Base-by-base conservation (phyloP, 2,797 vertebrate species). In the Lycodopsis pacificus region DNA sequence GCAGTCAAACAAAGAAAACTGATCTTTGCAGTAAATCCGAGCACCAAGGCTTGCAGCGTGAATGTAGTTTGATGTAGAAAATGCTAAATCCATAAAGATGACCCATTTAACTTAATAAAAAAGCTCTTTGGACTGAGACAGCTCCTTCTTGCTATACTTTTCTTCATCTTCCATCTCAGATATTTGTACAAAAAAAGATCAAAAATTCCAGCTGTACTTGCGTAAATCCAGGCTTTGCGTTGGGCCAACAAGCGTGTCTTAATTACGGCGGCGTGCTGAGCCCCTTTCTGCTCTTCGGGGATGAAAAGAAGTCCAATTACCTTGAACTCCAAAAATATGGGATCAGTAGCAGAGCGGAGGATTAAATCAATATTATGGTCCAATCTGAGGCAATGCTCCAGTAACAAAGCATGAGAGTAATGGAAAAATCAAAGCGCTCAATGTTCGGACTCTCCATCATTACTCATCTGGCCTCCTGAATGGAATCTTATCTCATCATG, bases 381-480 rank as follows among this genome's bases (percentile, higher is more conserved):
- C 81, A 86, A 82, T 91, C 68, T 82, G 65, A 84, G 71, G 86
- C 86, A 89, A 83, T 81, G 84, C 71, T 81, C 77, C 77, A 81
- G 83, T 86, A 88, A 90, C 88, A 94, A 92, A 89, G 86, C 80
- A 85, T n/a, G 65, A 82, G 84, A 83, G 57, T 89, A 92, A 93
- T 91, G 76, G 86, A 83, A 89, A 91, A 93, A 91, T 83, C 80
- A 88, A 91, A 91, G 88, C 63, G 62, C 78, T 91, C 77, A 69
- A 56, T 86, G 86, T 92, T 90, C 78, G 70, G 82, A 88, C 87
- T 89, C 70, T 71, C 44, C 56, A 69, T 84, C 83, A 89, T 91
- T 88, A 86, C 86, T 93, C 90, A 89, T 85, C 76, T 49, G 12
- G 59, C 53, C 76, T 66, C 53, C 67, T 82, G 77, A 87, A 92